Conservation (phyloP, 2,888 invertebrate species). For the Noctua comes region DNA sequence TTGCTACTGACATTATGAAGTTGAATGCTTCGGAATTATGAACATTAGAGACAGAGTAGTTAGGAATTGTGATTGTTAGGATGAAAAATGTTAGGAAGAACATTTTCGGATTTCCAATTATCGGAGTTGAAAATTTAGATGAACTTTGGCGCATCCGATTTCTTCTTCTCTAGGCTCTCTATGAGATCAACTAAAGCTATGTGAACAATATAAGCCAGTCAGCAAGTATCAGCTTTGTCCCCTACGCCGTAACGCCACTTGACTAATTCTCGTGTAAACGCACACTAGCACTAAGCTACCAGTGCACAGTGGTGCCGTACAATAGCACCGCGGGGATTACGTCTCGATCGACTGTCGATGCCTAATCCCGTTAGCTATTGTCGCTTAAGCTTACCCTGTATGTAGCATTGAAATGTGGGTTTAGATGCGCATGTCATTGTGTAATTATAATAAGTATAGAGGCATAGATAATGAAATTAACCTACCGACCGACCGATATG, state of each 20-base stretch:
- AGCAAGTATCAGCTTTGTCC: background rate
- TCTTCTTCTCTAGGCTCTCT: background rate
- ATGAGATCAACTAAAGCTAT: background rate
- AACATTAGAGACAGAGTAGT: too few relatives aligned
- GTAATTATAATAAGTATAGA: background rate
- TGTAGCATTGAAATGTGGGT: background rate
- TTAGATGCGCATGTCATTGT: constrained; percentile 11
- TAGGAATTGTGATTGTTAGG: too few relatives aligned
- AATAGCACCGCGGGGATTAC: constrained; percentile 29
- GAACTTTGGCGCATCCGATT: too few relatives aligned
- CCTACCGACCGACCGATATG: too few relatives aligned
- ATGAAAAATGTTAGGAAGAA: too few relatives aligned
- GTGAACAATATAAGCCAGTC: background rate
- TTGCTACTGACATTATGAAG: too few relatives aligned
- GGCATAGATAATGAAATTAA: background rate
- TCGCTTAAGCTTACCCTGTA: constrained; percentile 5
- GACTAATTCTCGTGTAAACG: constrained; percentile 13
- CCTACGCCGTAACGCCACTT: background rate
- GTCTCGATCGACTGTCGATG: constrained; percentile 30
- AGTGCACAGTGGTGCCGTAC: constrained; percentile 6
- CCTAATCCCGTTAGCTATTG: constrained; percentile 38
- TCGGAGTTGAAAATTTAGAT: too few relatives aligned
- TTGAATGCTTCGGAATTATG: too few relatives aligned
- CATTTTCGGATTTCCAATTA: too few relatives aligned
- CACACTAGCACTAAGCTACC: background rate